Evolutionary conservation across 2,797 vertebrate species (phyloP).

Genomic region (Aeoliscus strigatus): DNA sequence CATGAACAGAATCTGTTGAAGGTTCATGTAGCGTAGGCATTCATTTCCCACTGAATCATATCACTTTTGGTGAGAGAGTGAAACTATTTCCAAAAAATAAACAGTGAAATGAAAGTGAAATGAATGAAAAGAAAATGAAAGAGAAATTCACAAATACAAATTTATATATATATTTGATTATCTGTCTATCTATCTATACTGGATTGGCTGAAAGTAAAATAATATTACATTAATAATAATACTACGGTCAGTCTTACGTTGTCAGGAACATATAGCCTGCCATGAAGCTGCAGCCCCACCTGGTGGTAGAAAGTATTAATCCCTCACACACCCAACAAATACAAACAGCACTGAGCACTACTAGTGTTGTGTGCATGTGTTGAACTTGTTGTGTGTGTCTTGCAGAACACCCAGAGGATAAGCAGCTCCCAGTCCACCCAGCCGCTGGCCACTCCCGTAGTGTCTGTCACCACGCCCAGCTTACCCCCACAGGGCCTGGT

Average conservation of each 20-base stretch:
- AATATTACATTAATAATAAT: no score
- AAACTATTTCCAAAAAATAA: no score
- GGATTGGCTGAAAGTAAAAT: no score
- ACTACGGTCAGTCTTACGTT: no score
- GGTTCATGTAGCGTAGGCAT: slow-evolving; percentile 1
- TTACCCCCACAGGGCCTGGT: slow-evolving; percentile 91
- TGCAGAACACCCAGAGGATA: slow-evolving; percentile 93
- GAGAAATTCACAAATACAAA: no score
- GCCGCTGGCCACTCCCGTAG: slow-evolving; percentile 91
- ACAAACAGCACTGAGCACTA: not conserved
- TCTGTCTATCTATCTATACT: no score
- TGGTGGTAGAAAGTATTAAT: slow-evolving; percentile 49
- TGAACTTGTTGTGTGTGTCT: slow-evolving; percentile 40
- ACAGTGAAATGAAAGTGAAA: no score
- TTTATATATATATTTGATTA: no score
- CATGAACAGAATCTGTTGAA: slow-evolving; percentile 1
- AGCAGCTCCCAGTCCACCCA: slow-evolving; percentile 91
- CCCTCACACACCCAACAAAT: not conserved
- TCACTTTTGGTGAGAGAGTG: slow-evolving; percentile 1
- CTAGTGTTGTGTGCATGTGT: not conserved
- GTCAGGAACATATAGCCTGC: slow-evolving; percentile 4
- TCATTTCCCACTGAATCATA: not conserved
- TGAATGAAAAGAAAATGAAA: no score
- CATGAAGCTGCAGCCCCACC: slow-evolving; percentile 53
- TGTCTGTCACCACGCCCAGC: slow-evolving; percentile 97